These are phyloP conservation scores for Trogon surrucura DNA, from an alignment of 2,113 vertebrate genomes.

Conservation along the genomic window DNA sequence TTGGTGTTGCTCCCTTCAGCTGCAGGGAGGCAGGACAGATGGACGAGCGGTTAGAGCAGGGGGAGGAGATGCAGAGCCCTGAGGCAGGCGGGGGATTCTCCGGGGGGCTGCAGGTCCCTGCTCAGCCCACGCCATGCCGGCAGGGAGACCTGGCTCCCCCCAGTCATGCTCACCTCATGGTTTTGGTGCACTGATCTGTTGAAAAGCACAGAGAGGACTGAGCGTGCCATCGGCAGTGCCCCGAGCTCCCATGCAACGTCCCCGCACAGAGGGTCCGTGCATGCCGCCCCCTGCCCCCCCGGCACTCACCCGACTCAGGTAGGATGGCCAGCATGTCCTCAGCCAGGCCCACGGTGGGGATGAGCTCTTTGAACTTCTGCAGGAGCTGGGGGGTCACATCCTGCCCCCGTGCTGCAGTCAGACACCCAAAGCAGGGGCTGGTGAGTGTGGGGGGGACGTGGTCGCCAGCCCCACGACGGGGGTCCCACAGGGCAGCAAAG, in stretches of 20 bases:
- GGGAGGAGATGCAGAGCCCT: fast-evolving
- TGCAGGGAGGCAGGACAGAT: not conserved
- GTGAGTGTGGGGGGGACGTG: not conserved
- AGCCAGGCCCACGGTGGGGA: not conserved
- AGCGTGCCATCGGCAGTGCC: not conserved
- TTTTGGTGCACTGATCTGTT: not conserved
- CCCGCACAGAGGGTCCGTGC: fast-evolving
- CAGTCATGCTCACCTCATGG: not conserved
- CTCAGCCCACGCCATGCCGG: not conserved
- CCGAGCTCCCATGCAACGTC: fast-evolving
- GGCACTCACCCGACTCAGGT: not conserved
- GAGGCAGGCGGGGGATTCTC: fast-evolving
- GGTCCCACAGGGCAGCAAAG: fast-evolving
- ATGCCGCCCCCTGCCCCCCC: fast-evolving
- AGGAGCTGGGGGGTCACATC: not conserved
- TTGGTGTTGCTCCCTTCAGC: not conserved
- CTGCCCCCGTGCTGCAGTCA: not conserved
- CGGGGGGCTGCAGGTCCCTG: fast-evolving
- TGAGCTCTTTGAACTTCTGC: constrained; percentile 9
- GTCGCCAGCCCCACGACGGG: fast-evolving
- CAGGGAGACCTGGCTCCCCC: not conserved
- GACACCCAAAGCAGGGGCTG: not conserved
- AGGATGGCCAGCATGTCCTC: not conserved
- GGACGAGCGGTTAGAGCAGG: fast-evolving
- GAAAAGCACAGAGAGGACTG: not conserved